Conservation (phyloP, 2,888 invertebrate genomes). For the Stenodema calcarata region DNA sequence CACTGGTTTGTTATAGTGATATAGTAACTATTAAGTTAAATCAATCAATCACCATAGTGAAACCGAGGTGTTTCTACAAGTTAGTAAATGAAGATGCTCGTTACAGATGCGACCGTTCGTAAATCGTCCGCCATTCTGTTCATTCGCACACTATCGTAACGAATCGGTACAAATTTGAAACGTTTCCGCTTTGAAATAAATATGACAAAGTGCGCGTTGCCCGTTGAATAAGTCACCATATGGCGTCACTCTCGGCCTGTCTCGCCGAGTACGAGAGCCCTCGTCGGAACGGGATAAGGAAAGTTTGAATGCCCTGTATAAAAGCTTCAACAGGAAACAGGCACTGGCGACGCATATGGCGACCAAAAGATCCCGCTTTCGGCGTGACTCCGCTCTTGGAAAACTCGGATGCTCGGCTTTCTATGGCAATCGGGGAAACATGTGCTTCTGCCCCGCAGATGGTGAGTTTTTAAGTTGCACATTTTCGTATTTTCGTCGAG, state of each 20-base stretch:
- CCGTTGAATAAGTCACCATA: neutral
- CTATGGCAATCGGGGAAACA: neutral
- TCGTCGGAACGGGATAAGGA: neutral
- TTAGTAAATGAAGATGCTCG: too few relatives aligned
- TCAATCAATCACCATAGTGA: too few relatives aligned
- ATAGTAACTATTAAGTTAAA: too few relatives aligned
- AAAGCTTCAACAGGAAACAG: neutral
- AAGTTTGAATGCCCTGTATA: neutral
- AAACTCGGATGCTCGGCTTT: neutral
- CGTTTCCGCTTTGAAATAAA: neutral
- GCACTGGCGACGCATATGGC: neutral
- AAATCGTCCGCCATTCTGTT: too few relatives aligned
- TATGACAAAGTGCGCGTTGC: neutral
- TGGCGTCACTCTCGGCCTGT: neutral
- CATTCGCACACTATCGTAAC: too few relatives aligned
- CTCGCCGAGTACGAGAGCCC: neutral
- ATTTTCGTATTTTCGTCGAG: neutral
- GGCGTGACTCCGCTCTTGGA: neutral
- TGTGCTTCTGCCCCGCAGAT: neutral
- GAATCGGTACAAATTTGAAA: too few relatives aligned
- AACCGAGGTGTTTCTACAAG: too few relatives aligned
- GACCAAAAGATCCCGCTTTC: neutral
- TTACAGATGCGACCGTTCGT: too few relatives aligned
- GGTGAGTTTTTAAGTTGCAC: neutral
- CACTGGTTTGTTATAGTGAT: too few relatives aligned